These are phyloP conservation scores for Eupithecia exiguata DNA, from an alignment of 2,888 invertebrate species.

Conservation along the genomic window DNA sequence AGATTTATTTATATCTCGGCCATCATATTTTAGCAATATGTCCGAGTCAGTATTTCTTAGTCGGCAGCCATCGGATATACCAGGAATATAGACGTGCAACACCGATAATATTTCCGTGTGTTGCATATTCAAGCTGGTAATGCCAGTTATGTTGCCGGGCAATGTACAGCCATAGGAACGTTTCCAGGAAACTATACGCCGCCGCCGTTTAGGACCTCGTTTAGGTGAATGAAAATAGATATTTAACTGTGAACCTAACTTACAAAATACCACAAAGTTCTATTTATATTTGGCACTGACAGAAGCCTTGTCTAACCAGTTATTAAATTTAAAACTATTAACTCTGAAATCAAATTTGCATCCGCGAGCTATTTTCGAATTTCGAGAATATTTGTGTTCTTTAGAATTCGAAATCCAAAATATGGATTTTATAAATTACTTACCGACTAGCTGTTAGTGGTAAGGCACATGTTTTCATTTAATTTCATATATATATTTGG, in stretches of 20 bases:
- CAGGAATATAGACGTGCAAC: too few species aligned
- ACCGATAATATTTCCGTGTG: too few species aligned
- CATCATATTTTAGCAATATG: too few species aligned
- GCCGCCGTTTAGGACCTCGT: too few species aligned
- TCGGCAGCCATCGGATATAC: too few species aligned
- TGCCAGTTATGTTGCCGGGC: too few species aligned
- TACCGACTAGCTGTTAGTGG: not conserved
- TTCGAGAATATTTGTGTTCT: not conserved
- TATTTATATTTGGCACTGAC: not conserved
- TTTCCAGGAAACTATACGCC: too few species aligned
- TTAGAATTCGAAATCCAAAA: not conserved
- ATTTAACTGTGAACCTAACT: not conserved
- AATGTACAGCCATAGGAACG: too few species aligned
- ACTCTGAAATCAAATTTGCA: not conserved
- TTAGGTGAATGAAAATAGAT: too few species aligned
- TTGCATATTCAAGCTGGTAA: too few species aligned
- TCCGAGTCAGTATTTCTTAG: too few species aligned
- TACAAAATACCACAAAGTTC: not conserved
- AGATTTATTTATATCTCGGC: too few species aligned
- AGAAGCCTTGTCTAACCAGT: not conserved
- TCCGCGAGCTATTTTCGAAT: not conserved
- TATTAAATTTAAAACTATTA: not conserved
- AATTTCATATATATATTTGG: not conserved
- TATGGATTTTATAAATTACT: not conserved
- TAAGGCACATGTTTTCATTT: not conserved